Evolutionary conservation across 2,113 vertebrate species (phyloP).

Genomic region (Glaucidium brasilianum): DNA sequence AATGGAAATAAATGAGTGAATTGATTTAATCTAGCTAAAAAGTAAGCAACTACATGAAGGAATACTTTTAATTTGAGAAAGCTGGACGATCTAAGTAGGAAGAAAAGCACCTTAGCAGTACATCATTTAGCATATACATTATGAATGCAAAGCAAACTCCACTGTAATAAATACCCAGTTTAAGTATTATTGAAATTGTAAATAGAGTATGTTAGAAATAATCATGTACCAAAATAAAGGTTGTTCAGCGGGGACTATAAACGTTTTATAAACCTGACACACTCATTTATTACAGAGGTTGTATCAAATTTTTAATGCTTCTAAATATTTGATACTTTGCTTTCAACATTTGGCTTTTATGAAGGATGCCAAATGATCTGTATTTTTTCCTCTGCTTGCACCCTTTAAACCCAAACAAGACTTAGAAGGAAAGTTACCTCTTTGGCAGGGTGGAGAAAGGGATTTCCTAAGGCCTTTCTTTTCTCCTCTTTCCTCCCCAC

Average conservation of each 20-base stretch:
- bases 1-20: neutral
- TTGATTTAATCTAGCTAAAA: neutral
- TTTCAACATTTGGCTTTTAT: neutral
- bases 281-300: neutral
- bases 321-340: neutral
- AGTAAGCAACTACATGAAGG: neutral
- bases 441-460: conserved; percentile 18
- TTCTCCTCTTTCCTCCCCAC: conserved; percentile 31
- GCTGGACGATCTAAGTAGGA: neutral
- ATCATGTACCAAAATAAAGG: neutral
- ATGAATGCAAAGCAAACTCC: neutral
- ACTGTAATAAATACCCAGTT: neutral
- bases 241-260: neutral
- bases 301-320: neutral
- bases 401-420: neutral
- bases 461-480: conserved; percentile 46
- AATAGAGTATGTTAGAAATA: neutral
- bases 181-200: neutral
- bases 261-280: neutral
- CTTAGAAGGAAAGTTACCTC: neutral
- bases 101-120: neutral
- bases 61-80: neutral
- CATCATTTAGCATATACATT: neutral
- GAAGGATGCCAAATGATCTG: neutral
- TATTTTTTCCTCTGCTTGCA: neutral